A percentile compares a stretch with the other conserved stretches of the same genome.
phyloP scores from a whole-genome alignment of 2,888 invertebrate species.

The Agonopterix heracliana region DNA sequence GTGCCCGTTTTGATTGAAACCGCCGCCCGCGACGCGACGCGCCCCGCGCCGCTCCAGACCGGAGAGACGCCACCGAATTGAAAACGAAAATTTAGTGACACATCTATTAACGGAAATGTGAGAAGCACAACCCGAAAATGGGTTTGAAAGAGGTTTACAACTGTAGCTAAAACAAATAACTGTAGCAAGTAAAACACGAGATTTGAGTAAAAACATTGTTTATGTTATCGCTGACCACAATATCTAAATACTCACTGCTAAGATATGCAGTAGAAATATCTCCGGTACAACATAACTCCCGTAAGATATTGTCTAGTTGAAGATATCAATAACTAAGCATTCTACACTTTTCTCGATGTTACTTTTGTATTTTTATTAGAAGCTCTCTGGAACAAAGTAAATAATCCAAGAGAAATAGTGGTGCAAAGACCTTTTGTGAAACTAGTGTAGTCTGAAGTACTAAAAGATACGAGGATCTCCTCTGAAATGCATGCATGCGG shows the following conservation, averaged over 20 bases:
- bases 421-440: conserved; percentile 26
- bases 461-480: conserved; percentile 20
- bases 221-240: no score
- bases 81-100: conserved; percentile 73
- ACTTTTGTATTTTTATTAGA: neutral
- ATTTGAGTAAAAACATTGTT: no score
- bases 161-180: neutral
- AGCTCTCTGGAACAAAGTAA: conserved; percentile 25
- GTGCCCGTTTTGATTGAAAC: conserved; percentile 74
- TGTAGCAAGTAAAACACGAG: no score
- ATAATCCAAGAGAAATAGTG: conserved; percentile 29
- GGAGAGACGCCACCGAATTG: conserved; percentile 42
- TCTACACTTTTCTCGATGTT: conserved; percentile 7
- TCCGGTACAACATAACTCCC: neutral
- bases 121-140: conserved; percentile 54
- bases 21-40: conserved; percentile 26
- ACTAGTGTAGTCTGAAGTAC: conserved; percentile 21
- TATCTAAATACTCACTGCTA: no score
- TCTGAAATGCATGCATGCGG: conserved; percentile 25
- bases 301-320: no score
- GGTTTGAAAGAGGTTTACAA: conserved; percentile 20
- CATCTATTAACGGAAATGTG: conserved; percentile 67
- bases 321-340: no score
- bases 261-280: no score
- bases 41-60: conserved; percentile 4